phyloP scores from a whole-genome alignment of 1,140 invertebrate genomes.

The Solenopsis fugax region DNA sequence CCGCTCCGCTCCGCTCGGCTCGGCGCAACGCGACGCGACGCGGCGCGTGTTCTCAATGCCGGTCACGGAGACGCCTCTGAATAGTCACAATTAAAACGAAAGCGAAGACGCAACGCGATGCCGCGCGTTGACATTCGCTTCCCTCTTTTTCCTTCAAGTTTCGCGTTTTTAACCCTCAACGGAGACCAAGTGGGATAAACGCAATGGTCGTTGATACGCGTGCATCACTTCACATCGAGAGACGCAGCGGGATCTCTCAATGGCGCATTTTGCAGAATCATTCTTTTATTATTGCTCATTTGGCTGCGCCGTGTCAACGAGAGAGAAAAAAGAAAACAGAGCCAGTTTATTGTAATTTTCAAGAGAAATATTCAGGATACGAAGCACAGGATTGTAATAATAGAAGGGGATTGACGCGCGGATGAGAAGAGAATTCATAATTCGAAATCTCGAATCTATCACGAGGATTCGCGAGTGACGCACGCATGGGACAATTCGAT shows the following conservation, averaged over 20 bases:
- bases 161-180: background rate
- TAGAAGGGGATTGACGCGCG: slow-evolving; percentile 1
- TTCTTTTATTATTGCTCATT: slow-evolving; percentile 13
- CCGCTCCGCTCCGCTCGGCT: slow-evolving; percentile 25
- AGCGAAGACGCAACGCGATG: slow-evolving; percentile 52
- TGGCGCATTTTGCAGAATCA: background rate
- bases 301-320: background rate
- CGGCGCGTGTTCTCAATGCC: slow-evolving; percentile 63
- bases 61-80: slow-evolving; percentile 70
- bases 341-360: background rate
- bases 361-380: background rate
- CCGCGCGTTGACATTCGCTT: slow-evolving; percentile 18
- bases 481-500: slow-evolving; percentile 60
- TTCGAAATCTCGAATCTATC: slow-evolving; percentile 59
- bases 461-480: slow-evolving; percentile 35
- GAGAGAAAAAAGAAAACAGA: background rate
- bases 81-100: slow-evolving; percentile 74
- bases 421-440: slow-evolving; percentile 59
- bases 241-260: background rate
- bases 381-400: background rate
- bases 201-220: slow-evolving; percentile 5
- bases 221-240: background rate
- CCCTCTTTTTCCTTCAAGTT: background rate
- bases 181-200: background rate
- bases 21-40: background rate